A percentile compares a stretch with the other conserved stretches of the same genome.
Evolutionary conservation across 1,140 invertebrate genomes (phyloP).

Genomic region (Orchestia grillus): DNA sequence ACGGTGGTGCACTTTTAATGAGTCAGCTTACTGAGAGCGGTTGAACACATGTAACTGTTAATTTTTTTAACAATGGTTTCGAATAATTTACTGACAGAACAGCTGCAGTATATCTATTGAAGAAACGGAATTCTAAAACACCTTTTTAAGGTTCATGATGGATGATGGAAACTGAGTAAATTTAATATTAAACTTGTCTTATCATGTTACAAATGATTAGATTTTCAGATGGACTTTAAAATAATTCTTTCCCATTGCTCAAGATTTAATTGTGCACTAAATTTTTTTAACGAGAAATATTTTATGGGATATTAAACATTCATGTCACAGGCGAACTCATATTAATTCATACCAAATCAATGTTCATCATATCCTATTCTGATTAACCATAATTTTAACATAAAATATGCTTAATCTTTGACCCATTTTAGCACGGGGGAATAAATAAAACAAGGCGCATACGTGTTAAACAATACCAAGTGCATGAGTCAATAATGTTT

Average conservation of each 20-base stretch:
- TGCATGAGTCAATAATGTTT: neutral
- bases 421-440: neutral
- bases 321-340: neutral
- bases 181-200: neutral
- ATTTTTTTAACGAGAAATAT: neutral
- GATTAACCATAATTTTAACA: neutral
- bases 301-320: neutral
- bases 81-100: neutral
- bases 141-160: neutral
- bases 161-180: neutral
- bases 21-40: neutral
- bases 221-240: neutral
- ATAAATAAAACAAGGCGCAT: neutral
- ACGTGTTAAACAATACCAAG: too few relatives aligned
- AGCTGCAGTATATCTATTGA: neutral
- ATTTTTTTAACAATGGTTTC: neutral
- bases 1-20: too few relatives aligned
- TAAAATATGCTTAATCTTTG: neutral
- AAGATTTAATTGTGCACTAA: neutral
- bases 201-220: neutral
- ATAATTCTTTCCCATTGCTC: neutral
- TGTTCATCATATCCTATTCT: neutral
- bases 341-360: neutral
- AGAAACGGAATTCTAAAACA: neutral
- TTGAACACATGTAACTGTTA: neutral